Evolutionary conservation across 37 sponge, comb jelly and placozoan genomes (phyloP), one percentile per base, ranked within the genome.

Genomic region (Eunapius fragilis): DNA sequence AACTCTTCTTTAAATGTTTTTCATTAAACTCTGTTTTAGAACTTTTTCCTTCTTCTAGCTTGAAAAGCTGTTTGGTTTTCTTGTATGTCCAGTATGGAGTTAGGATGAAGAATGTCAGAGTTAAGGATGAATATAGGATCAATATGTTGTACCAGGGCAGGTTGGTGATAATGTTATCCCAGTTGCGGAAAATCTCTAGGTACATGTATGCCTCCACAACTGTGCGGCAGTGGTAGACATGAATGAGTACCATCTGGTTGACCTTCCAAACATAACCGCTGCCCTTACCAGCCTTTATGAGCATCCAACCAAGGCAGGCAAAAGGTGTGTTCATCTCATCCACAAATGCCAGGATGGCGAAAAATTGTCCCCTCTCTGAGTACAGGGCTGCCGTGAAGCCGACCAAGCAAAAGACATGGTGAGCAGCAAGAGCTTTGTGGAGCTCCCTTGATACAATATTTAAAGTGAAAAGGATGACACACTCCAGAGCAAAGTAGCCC

Each of bases 71-170:
- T 74, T 67, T 67, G 70, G 86, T 93, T 78, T 93, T 93, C 76
- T 82, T 85, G 47, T 85, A 82, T 0, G 93, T 93, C 93, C 93
- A 93, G 72, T 86, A 89, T 11, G 93, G 93, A 27, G 90, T 93
- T 37, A 93, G 87, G 47, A 77, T n/a, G 80, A 85, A 82, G 33
- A 76, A 72, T 75, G 30, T 72, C 7, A 81, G 37, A 33, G 70
- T 37, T 4, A 87, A 68, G 0, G 69, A 79, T 0, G 67, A 27
- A 68, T 70, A 71, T 4, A 89, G 31, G 14, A 81, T 13, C 9
- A 70, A 2, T 5, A 72, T 6, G 10, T 89, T 24, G 25, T 70
- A 69, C 12, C 68, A 35, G 4, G 90, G 87, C 72, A 86, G 31
- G 70, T 86, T 74, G 70, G 31, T 67, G 69, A 37, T 19, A 11